A percentile compares a stretch with the other conserved stretches of the same genome.
These are phyloP conservation scores for Himantopus leucocephalus DNA, from an alignment of 2,113 vertebrate species.

Conservation along the genomic window DNA sequence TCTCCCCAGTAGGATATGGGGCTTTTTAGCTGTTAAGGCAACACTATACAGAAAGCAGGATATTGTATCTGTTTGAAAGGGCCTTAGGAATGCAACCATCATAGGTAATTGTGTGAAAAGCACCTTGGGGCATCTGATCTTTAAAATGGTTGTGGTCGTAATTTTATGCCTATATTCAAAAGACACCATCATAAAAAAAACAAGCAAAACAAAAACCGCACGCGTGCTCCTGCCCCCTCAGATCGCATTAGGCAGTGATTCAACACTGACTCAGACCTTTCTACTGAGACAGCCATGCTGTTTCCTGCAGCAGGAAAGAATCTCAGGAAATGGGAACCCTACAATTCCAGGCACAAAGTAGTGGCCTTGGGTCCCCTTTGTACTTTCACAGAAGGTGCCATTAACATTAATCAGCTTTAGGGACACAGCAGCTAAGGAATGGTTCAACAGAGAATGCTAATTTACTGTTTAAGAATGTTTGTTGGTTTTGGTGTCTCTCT, in stretches of 20 bases:
- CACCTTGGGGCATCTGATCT: background rate
- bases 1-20: background rate
- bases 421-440: background rate
- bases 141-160: background rate
- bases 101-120: background rate
- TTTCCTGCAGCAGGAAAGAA: conserved; percentile 5
- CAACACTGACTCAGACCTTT: background rate
- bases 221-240: rapidly evolving
- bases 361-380: background rate
- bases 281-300: background rate
- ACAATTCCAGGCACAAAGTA: background rate
- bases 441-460: background rate
- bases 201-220: background rate
- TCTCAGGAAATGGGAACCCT: background rate
- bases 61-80: background rate
- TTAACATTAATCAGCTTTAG: background rate
- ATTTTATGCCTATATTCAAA: background rate
- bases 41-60: background rate
- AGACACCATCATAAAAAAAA: background rate
- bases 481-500: background rate
- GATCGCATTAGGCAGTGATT: background rate
- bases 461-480: background rate
- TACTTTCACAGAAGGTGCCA: background rate
- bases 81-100: background rate
- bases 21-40: background rate